A percentile compares a stretch with the other conserved stretches of the same genome.
Conservation (phyloP, 2,888 invertebrate species). For the Cryptosula pallasiana region DNA sequence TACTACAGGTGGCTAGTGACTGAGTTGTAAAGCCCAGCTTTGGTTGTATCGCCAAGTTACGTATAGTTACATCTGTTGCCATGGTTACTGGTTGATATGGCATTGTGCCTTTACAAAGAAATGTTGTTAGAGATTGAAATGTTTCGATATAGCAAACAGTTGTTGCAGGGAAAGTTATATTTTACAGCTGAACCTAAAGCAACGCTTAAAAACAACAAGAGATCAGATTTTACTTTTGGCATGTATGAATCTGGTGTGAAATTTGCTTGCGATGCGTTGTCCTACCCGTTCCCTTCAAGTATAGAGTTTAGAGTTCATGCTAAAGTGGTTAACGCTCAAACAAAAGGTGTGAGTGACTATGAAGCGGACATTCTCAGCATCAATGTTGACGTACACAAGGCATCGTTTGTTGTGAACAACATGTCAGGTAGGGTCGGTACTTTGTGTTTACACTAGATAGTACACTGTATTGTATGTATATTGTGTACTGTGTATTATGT, state of each 20-base stretch:
- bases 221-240: not conserved
- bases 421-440: not conserved
- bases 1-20: too few species aligned
- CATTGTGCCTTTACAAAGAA: too few species aligned
- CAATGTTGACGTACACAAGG: not conserved
- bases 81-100: not conserved
- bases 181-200: too few species aligned
- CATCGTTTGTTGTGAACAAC: not conserved
- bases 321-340: not conserved
- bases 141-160: too few species aligned
- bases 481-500: too few species aligned
- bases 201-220: not conserved
- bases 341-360: not conserved
- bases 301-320: constrained; percentile 14
- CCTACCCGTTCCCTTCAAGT: not conserved
- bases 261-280: not conserved
- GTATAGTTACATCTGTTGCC: not conserved
- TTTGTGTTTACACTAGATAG: too few species aligned
- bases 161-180: too few species aligned
- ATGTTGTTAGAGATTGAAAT: too few species aligned
- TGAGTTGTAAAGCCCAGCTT: too few species aligned
- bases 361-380: not conserved
- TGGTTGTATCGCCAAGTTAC: not conserved
- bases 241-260: not conserved
- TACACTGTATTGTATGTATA: too few species aligned